A percentile compares a stretch with the other conserved stretches of the same genome.
These are phyloP conservation scores for Merops nubicus DNA, from an alignment of 2,113 vertebrate species.

Conservation along the genomic window DNA sequence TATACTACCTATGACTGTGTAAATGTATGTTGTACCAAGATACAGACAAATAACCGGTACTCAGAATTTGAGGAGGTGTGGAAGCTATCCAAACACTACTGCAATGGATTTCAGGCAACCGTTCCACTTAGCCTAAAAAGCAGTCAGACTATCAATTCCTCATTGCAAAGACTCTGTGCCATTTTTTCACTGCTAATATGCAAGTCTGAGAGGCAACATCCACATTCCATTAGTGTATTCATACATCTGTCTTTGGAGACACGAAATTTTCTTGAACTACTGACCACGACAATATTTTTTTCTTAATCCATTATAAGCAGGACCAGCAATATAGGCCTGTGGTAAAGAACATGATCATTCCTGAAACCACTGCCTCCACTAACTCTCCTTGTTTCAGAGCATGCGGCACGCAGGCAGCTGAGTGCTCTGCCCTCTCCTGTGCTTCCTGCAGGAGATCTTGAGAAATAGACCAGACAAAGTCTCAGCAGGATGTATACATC, in stretches of 20 bases:
- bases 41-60: background rate
- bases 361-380: background rate
- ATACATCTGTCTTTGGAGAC: background rate
- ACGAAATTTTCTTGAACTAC: background rate
- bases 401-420: background rate
- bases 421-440: background rate
- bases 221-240: background rate
- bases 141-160: background rate
- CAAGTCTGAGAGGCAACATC: background rate
- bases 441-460: background rate
- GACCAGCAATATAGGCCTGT: background rate
- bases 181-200: background rate
- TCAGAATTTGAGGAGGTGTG: background rate
- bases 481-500: background rate
- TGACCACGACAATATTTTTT: background rate
- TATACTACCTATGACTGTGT: rapidly evolving
- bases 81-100: background rate
- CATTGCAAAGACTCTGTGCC: background rate
- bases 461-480: background rate
- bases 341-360: rapidly evolving
- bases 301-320: background rate
- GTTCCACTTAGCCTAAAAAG: background rate
- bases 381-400: background rate
- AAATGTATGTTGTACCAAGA: background rate
- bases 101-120: background rate